A percentile compares a stretch with the other conserved stretches of the same genome.
These are phyloP conservation scores for Prionace glauca DNA, from an alignment of 2,797 vertebrate genomes.

Conservation along the genomic window DNA sequence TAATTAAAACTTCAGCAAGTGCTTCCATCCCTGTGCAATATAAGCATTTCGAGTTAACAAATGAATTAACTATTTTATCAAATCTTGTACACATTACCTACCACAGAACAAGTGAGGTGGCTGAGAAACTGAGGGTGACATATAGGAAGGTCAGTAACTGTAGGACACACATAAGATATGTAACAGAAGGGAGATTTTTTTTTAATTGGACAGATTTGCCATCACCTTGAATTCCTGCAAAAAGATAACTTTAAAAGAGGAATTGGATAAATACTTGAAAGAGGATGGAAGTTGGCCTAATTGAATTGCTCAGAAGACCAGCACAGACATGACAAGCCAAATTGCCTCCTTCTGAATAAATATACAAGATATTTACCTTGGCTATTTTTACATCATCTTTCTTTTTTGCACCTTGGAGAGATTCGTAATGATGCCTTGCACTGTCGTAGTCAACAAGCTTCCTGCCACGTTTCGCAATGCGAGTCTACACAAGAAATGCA, in stretches of 20 bases:
- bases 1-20: no score
- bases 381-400: conserved; percentile 82
- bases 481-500: conserved; percentile 59
- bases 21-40: neutral
- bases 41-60: neutral
- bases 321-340: neutral
- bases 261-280: neutral
- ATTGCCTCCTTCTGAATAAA: neutral
- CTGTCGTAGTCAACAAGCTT: conserved; percentile 95
- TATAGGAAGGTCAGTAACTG: neutral
- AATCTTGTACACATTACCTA: neutral
- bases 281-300: neutral
- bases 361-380: conserved; percentile 61
- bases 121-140: no score
- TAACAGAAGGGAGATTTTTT: neutral
- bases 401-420: conserved; percentile 88
- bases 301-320: neutral
- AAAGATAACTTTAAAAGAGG: neutral
- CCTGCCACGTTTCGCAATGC: conserved; percentile 90
- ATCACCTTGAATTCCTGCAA: neutral
- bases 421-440: conserved; percentile 85
- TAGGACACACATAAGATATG: neutral
- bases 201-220: neutral
- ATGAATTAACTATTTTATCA: neutral
- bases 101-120: neutral